Base-by-base conservation (phyloP, 2,888 invertebrate genomes). In the Cheilosia impressa region DNA sequence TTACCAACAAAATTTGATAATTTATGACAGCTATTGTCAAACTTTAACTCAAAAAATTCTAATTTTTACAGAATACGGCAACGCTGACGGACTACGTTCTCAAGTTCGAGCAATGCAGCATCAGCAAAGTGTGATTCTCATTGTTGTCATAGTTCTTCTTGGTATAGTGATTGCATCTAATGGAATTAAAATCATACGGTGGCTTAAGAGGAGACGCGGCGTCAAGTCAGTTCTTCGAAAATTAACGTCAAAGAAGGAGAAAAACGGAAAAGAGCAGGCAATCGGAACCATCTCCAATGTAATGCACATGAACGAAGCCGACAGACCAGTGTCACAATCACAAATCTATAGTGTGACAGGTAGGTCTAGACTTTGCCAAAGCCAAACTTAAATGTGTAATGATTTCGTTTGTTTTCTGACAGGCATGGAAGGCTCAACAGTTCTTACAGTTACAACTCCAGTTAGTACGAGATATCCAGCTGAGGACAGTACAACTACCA, bases 401-500 rank as follows among this genome's bases (percentile, higher is more conserved):
- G 2, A 19, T 0, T 4, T n/a, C 27, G 7, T 27, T 38, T 4
- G 9, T 19, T 84, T 76, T 47, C 9, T 13, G 7, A n/a, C 38
- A 90, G 94, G 93, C 73, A 93, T 93, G 77, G 94, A 94, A 6
- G 94, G 94, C 2, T 94, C 94, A 0, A 94, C 95, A 0, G 93
- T 95, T 7, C 93, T 94, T 69, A 96, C 96, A 0, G 93, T 95
- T 58, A 95, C 95, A 88, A 96, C 96, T 5, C 94, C 95, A 0
- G 93, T 96, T 0, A 95, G 95, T 87, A 94, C 94, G 80, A 93
- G 96, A 78, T 94, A 96, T 88, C 96, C 96, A 0, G 96, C 96
- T 19, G 96, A 96, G 90, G 96, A 96, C 87, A 91, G 91, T 72
- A 94, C 95, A 0, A 95, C 96, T 1, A 87, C 89, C 5, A 92